These are phyloP conservation scores for Megaustenia siamemsis DNA, from an alignment of 2,888 invertebrate species.

Conservation along the genomic window DNA sequence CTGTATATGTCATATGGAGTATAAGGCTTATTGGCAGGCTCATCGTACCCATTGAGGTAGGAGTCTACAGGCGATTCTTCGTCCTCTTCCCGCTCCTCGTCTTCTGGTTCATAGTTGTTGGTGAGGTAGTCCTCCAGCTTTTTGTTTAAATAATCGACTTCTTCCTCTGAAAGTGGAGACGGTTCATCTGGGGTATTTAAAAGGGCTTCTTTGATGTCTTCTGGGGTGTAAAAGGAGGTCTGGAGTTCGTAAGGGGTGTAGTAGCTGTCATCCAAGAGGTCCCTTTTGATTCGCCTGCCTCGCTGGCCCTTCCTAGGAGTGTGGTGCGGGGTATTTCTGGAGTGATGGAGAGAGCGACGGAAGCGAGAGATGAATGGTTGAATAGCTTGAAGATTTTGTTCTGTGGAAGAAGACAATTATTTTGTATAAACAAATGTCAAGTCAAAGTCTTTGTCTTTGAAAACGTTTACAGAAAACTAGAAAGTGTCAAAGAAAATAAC, in stretches of 20 bases:
- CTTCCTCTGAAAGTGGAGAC: constrained; percentile 41
- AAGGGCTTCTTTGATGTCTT: constrained; percentile 28
- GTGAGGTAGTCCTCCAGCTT: constrained; percentile 39
- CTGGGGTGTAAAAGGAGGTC: not conserved
- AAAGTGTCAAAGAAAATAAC: too few species aligned
- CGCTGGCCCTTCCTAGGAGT: constrained; percentile 42
- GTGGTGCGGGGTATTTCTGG: not conserved
- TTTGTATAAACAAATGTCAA: too few species aligned
- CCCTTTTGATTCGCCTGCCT: constrained; percentile 59
- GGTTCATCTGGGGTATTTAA: constrained; percentile 45
- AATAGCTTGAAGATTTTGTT: not conserved
- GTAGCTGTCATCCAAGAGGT: constrained; percentile 56
- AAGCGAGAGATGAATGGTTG: constrained; percentile 35
- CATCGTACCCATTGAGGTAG: constrained; percentile 4
- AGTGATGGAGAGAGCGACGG: constrained; percentile 25
- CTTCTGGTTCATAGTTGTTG: not conserved
- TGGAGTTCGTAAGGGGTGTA: constrained; percentile 45
- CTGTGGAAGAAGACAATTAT: constrained; percentile 12
- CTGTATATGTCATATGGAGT: constrained; percentile 34
- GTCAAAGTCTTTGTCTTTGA: too few species aligned
- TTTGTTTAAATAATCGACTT: constrained; percentile 35
- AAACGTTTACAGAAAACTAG: too few species aligned
- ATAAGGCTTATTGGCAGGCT: constrained; percentile 18
- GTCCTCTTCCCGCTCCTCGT: constrained; percentile 1
- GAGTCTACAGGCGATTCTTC: not conserved